phyloP scores from a whole-genome alignment of 2,888 invertebrate species.

The Oegoconia quadripuncta region DNA sequence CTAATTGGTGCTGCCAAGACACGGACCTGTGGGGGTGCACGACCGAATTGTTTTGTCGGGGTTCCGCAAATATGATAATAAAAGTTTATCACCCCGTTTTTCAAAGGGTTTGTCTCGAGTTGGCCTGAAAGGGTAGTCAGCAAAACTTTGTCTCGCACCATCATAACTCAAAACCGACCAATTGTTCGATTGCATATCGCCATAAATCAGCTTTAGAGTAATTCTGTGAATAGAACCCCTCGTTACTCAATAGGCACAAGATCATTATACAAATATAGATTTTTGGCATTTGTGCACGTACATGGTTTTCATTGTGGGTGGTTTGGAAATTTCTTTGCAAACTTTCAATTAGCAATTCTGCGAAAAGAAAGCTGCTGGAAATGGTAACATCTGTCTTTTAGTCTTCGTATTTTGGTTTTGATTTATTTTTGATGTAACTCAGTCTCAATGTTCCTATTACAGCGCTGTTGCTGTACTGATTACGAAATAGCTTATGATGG shows the following conservation, averaged over 20 bases:
- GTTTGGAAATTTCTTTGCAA: constrained; percentile 55
- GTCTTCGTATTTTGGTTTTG: constrained; percentile 54
- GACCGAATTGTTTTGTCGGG: constrained; percentile 51
- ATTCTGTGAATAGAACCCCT: constrained; percentile 53
- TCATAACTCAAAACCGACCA: constrained; percentile 65
- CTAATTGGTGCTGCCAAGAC: constrained; percentile 63
- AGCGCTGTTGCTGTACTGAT: no score
- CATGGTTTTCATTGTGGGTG: constrained; percentile 49
- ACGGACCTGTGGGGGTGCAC: constrained; percentile 58
- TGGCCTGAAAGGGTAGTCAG: constrained; percentile 65
- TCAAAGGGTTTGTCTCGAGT: constrained; percentile 70
- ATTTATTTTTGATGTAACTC: constrained; percentile 21
- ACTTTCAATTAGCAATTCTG: constrained; percentile 48
- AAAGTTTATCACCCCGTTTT: constrained; percentile 75
- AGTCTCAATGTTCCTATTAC: no score
- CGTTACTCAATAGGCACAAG: constrained; percentile 70
- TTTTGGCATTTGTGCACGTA: constrained; percentile 72
- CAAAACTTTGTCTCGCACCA: constrained; percentile 49
- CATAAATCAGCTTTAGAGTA: constrained; percentile 73
- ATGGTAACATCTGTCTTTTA: constrained; percentile 44
- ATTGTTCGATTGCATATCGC: constrained; percentile 72
- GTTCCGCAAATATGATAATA: constrained; percentile 77
- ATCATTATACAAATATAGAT: constrained; percentile 78
- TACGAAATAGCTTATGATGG: no score
- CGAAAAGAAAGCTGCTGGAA: constrained; percentile 65